A percentile compares a stretch with the other conserved stretches of the same genome.
These are phyloP conservation scores for Jordanella pulchra DNA, from an alignment of 2,797 vertebrate species.

Conservation along the genomic window DNA sequence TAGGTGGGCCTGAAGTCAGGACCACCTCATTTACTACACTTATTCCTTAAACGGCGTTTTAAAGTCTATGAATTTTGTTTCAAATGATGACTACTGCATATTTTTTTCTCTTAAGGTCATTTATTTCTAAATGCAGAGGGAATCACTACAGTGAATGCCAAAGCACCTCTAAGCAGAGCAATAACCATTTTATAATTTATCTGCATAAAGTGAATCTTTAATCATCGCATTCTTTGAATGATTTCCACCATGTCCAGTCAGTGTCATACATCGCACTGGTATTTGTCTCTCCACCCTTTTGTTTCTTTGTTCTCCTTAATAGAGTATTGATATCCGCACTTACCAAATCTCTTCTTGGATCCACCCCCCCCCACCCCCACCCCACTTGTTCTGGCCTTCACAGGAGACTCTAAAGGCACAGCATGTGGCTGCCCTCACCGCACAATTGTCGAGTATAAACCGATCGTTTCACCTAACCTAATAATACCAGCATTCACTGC, in stretches of 20 bases:
- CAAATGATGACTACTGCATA: not conserved
- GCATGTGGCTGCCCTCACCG: constrained; percentile 62
- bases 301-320: constrained; percentile 52
- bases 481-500: constrained; percentile 52
- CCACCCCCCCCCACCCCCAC: constrained; percentile 6
- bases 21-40: constrained; percentile 19
- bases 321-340: constrained; percentile 59
- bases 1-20: constrained; percentile 32
- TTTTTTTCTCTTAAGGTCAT: not conserved
- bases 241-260: constrained; percentile 13
- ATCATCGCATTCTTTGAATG: not conserved
- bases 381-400: constrained; percentile 48
- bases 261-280: constrained; percentile 22
- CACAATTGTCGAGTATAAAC: constrained; percentile 55
- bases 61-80: constrained; percentile 17
- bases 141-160: constrained; percentile 4
- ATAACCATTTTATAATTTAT: not conserved
- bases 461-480: constrained; percentile 65
- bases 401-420: constrained; percentile 66
- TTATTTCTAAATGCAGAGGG: not conserved
- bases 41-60: constrained; percentile 9
- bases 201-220: not conserved
- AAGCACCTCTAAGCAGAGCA: constrained; percentile 4
- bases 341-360: constrained; percentile 30
- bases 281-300: constrained; percentile 30